These are phyloP conservation scores for Sorex fumeus DNA, from an alignment of 2,113 vertebrate species.

Conservation along the genomic window DNA sequence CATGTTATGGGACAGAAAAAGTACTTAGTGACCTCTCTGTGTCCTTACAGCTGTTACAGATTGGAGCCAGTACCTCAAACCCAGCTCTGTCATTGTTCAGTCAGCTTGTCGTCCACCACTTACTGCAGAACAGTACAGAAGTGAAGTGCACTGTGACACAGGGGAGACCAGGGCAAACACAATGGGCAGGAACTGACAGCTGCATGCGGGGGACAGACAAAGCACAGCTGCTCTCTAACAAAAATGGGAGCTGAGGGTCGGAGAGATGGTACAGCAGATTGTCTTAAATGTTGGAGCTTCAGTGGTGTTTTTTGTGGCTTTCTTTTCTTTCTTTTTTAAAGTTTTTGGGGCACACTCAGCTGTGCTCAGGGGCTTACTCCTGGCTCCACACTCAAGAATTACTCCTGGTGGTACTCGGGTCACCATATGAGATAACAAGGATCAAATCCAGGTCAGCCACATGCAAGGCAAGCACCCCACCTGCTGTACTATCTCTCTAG, in stretches of 20 bases:
- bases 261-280: too few species aligned
- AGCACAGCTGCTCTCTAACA: not conserved
- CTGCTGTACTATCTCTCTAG: too few species aligned
- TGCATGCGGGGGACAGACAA: not conserved
- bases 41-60: not conserved
- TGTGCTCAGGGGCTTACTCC: too few species aligned
- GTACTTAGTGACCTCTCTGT: not conserved
- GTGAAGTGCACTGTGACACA: not conserved
- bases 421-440: too few species aligned
- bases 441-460: too few species aligned
- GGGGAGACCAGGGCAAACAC: not conserved
- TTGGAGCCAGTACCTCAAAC: not conserved
- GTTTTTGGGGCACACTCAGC: too few species aligned
- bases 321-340: too few species aligned
- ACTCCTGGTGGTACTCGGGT: too few species aligned
- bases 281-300: too few species aligned
- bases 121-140: not conserved
- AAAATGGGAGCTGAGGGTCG: not conserved
- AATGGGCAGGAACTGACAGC: not conserved
- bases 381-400: too few species aligned
- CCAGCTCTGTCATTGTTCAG: not conserved
- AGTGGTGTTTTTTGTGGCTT: too few species aligned
- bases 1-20: conserved; percentile 1
- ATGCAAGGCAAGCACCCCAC: too few species aligned
- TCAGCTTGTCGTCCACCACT: not conserved